Conservation (phyloP, 1,140 invertebrate species). For the Forficula auricularia region DNA sequence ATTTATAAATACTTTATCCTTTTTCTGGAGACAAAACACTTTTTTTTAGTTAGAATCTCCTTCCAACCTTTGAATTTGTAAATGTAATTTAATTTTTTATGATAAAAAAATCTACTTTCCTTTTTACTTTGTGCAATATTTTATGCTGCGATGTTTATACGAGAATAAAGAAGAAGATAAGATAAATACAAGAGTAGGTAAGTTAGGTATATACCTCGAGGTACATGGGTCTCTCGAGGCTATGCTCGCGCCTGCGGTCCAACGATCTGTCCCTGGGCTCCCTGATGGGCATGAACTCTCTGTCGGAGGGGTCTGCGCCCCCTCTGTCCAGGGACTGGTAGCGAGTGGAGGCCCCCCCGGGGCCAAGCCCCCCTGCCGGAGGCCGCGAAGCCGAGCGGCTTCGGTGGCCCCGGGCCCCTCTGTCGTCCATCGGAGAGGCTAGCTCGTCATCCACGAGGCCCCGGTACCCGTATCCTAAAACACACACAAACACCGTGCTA, state of each 20-base stretch:
- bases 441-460: background rate
- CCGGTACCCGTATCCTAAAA: background rate
- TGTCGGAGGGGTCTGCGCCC: slow-evolving; percentile 33
- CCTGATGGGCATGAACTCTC: slow-evolving; percentile 65
- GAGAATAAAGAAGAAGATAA: no score
- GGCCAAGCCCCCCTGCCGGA: slow-evolving; percentile 20
- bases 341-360: slow-evolving; percentile 32
- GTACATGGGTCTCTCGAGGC: slow-evolving; percentile 37
- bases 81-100: no score
- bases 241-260: slow-evolving; percentile 27
- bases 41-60: no score
- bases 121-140: no score
- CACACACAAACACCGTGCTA: no score
- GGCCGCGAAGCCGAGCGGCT: slow-evolving; percentile 40
- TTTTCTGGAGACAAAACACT: no score
- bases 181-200: no score
- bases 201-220: slow-evolving; percentile 27
- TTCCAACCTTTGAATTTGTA: no score
- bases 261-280: slow-evolving; percentile 45
- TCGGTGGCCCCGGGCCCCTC: slow-evolving; percentile 37
- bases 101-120: no score
- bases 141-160: no score
- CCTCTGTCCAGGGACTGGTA: slow-evolving; percentile 63
- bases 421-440: slow-evolving; percentile 31
- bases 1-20: no score